These are phyloP conservation scores for Pandemis cinnamomeana DNA, from an alignment of 2,888 invertebrate genomes.

Conservation along the genomic window DNA sequence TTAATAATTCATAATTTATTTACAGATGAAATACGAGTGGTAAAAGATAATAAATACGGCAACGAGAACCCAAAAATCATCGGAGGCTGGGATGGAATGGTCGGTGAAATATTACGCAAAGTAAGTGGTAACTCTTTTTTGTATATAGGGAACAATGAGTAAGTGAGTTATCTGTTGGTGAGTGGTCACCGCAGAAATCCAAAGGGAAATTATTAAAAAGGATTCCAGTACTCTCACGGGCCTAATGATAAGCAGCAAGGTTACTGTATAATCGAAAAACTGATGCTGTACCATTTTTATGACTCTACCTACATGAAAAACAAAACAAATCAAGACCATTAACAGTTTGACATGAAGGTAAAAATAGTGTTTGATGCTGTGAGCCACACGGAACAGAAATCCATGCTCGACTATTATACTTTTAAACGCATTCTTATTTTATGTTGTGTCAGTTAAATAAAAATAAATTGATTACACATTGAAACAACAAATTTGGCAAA, in stretches of 20 bases:
- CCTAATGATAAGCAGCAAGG: neutral
- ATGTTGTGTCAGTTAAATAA: slow-evolving; percentile 1
- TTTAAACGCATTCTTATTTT: neutral
- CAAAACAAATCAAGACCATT: too few relatives aligned
- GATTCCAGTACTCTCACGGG: neutral
- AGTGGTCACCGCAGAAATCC: neutral
- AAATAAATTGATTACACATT: slow-evolving; percentile 27
- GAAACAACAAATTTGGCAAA: slow-evolving; percentile 8
- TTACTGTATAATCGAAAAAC: neutral
- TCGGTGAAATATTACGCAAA: slow-evolving; percentile 93
- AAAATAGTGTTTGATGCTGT: too few relatives aligned
- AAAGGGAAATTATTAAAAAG: neutral
- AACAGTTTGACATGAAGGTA: too few relatives aligned
- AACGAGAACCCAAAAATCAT: slow-evolving; percentile 90
- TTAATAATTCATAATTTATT: slow-evolving; percentile 44
- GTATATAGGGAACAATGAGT: slow-evolving; percentile 6
- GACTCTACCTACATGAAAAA: too few relatives aligned
- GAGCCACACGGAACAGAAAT: too few relatives aligned
- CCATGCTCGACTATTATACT: too few relatives aligned
- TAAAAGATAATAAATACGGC: slow-evolving; percentile 95
- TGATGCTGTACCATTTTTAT: too few relatives aligned
- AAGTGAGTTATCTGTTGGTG: neutral
- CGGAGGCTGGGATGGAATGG: slow-evolving; percentile 96
- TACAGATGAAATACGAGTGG: slow-evolving; percentile 92
- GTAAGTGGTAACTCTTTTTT: slow-evolving; percentile 79